A percentile compares a stretch with the other conserved stretches of the same genome.
These are phyloP conservation scores for Drosophila lacicola DNA, from an alignment of 2,888 invertebrate genomes.

Conservation along the genomic window DNA sequence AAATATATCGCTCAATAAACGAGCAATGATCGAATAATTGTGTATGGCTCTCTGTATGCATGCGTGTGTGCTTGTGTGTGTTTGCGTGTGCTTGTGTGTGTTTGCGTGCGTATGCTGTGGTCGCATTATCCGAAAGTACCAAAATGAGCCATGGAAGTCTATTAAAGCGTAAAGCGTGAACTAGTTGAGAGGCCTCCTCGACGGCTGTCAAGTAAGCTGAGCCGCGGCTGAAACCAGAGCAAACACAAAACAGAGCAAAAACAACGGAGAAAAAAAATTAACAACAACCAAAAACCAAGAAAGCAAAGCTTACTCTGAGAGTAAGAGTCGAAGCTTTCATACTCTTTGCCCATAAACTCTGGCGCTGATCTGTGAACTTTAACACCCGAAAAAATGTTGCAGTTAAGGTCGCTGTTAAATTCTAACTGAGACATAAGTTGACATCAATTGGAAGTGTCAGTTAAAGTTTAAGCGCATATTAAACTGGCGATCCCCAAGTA, in stretches of 20 bases:
- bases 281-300: conserved; percentile 29
- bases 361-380: conserved; percentile 3
- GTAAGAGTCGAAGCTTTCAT: conserved; percentile 46
- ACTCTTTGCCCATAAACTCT: conserved; percentile 30
- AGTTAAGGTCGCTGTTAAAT: conserved; percentile 25
- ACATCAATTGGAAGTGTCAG: conserved; percentile 50
- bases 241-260: conserved; percentile 22
- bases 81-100: not conserved
- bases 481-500: conserved; percentile 38
- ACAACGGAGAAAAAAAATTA: not conserved
- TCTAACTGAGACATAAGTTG: conserved; percentile 48
- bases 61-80: not conserved
- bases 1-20: conserved; percentile 71
- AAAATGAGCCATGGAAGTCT: conserved; percentile 45
- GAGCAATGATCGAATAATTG: conserved; percentile 60
- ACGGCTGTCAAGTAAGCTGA: conserved; percentile 40
- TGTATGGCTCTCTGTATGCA: conserved; percentile 11
- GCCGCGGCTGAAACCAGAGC: conserved; percentile 54
- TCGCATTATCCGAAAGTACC: conserved; percentile 54
- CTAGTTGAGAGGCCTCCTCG: conserved; percentile 36
- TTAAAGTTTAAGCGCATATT: conserved; percentile 42
- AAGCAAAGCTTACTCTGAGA: conserved; percentile 39
- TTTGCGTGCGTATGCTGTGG: conserved; percentile 15
- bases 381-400: conserved; percentile 1
- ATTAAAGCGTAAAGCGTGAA: conserved; percentile 56